phyloP scores from a whole-genome alignment of 2,797 vertebrate genomes.

The Clarias fuscus region DNA sequence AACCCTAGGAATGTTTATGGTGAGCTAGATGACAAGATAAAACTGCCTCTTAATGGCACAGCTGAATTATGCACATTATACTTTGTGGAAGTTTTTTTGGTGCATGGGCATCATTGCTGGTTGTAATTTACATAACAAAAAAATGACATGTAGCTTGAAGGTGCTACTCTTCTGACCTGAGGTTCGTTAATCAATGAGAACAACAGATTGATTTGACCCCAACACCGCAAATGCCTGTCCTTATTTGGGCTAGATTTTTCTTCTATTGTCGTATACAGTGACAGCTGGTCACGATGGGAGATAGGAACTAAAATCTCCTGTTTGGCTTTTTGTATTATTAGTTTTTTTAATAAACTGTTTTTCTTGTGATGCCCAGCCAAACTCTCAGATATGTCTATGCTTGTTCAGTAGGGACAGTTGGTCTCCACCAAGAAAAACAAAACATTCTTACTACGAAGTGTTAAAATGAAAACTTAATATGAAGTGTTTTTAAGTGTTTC shows the following conservation, averaged over 20 bases:
- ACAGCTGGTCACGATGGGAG: neutral
- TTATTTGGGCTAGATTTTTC: conserved; percentile 43
- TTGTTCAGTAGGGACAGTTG: neutral
- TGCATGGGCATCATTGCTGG: neutral
- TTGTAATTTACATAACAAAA: neutral
- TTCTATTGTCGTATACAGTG: conserved; percentile 23
- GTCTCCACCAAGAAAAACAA: neutral
- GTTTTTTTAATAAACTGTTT: neutral
- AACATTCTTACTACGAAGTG: neutral
- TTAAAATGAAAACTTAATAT: neutral
- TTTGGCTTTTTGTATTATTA: neutral
- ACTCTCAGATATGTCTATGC: neutral
- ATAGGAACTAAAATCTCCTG: neutral
- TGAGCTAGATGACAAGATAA: conserved; percentile 42
- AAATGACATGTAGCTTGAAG: conserved; percentile 52
- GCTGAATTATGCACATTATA: conserved; percentile 35
- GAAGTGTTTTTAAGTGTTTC: neutral
- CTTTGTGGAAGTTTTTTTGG: conserved; percentile 21
- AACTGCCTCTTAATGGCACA: conserved; percentile 33
- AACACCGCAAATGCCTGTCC: conserved; percentile 40
- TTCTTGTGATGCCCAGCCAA: neutral
- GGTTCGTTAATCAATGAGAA: conserved; percentile 72
- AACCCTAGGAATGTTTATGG: conserved; percentile 41
- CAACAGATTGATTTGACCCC: conserved; percentile 67
- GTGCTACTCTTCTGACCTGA: conserved; percentile 62